Conservation (phyloP, 1,140 invertebrate genomes). For the Drosophila azteca region DNA sequence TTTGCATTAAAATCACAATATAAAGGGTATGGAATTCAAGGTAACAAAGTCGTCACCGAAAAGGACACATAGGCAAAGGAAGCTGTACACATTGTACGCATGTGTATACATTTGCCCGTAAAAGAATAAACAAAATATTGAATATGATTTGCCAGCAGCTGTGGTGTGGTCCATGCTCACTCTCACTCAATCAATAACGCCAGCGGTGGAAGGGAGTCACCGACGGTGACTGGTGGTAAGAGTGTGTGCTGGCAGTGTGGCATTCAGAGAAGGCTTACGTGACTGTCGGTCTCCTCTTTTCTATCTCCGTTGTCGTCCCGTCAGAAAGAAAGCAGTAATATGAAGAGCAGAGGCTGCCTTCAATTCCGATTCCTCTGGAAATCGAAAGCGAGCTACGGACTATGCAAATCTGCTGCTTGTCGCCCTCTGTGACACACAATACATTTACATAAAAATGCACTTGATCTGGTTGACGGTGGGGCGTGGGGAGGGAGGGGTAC, state of each 20-base stretch:
- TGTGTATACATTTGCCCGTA: background rate
- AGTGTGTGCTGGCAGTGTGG: too few relatives aligned
- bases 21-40: too few relatives aligned
- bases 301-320: too few relatives aligned
- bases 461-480: conserved; percentile 52
- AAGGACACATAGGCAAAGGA: background rate
- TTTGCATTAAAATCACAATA: too few relatives aligned
- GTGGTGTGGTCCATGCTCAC: conserved; percentile 33
- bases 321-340: too few relatives aligned
- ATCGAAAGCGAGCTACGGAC: conserved; percentile 41
- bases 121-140: conserved; percentile 68
- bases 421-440: conserved; percentile 56
- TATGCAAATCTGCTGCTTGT: conserved; percentile 66
- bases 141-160: conserved; percentile 79
- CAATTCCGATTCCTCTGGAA: conserved; percentile 20
- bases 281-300: background rate
- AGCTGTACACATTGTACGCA: background rate
- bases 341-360: conserved; percentile 4
- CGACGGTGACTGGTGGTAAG: too few relatives aligned
- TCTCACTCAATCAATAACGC: conserved; percentile 70
- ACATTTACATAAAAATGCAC: conserved; percentile 79
- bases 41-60: too few relatives aligned
- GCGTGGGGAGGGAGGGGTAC: background rate
- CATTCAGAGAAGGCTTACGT: conserved; percentile 2
- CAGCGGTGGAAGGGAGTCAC: background rate